Percentiles rank a stretch among this genome's conserved stretches.
phyloP scores from a whole-genome alignment of 1,140 invertebrate genomes.

The Paralvinella palmiformis region DNA sequence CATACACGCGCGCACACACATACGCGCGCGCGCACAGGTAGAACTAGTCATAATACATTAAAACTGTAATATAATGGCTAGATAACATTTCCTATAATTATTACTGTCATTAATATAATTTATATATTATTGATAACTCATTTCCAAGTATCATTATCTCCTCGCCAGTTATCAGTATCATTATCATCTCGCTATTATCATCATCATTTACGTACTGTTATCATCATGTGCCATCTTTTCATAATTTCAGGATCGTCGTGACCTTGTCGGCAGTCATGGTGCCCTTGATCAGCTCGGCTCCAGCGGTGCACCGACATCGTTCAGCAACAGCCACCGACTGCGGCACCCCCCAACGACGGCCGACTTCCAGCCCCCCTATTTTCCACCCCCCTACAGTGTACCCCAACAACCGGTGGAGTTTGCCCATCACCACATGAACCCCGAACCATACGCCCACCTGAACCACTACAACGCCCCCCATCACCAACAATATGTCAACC shows the following conservation, averaged over 20 bases:
- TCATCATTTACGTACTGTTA: too few species aligned
- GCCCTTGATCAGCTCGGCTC: slow-evolving; percentile 10
- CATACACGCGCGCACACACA: too few species aligned
- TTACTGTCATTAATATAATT: too few species aligned
- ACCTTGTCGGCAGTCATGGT: slow-evolving; percentile 10
- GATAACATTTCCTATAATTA: too few species aligned
- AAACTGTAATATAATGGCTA: too few species aligned
- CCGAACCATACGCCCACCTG: slow-evolving; percentile 6
- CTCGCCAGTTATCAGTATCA: too few species aligned
- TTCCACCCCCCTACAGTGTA: slow-evolving; percentile 13
- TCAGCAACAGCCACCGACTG: slow-evolving; percentile 12
- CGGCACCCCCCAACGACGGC: slow-evolving; percentile 15
- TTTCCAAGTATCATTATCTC: too few species aligned
- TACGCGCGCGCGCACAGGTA: too few species aligned
- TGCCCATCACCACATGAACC: slow-evolving; percentile 1
- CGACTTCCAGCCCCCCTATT: slow-evolving; percentile 18
- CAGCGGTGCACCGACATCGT: not conserved
- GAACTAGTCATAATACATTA: too few species aligned
- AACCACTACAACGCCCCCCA: slow-evolving; percentile 11
- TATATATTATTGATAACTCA: too few species aligned
- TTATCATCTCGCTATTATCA: too few species aligned
- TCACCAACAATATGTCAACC: slow-evolving; percentile 1
- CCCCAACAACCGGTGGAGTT: slow-evolving; percentile 13
- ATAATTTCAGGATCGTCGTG: slow-evolving; percentile 9
- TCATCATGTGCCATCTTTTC: too few species aligned